Percentiles rank a stretch among this genome's conserved stretches.
Evolutionary conservation across 53 echinoderm and acorn worm species (phyloP).

Genomic region (Holothuria leucospilota): DNA sequence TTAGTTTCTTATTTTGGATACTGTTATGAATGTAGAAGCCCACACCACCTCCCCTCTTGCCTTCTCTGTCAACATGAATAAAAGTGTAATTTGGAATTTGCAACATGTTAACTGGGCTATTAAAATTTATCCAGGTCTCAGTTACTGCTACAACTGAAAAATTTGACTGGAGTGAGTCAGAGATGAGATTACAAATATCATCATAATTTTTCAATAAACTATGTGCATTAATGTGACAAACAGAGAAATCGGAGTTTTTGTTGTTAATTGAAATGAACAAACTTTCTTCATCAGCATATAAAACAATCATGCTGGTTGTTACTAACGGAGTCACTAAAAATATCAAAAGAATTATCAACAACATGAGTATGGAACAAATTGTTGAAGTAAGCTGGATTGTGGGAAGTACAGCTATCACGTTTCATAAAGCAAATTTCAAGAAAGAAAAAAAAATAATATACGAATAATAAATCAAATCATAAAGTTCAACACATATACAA

Average conservation of each 20-base stretch:
- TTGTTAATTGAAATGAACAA: too few species aligned
- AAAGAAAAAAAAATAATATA: too few species aligned
- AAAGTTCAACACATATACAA: not conserved
- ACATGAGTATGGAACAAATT: not conserved
- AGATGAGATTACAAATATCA: not conserved
- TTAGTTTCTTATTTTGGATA: too few species aligned
- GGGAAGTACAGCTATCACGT: too few species aligned
- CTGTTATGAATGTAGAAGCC: conserved; percentile 3
- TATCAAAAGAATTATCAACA: too few species aligned
- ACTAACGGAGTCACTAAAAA: too few species aligned
- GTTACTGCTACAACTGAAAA: not conserved
- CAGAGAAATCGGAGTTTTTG: too few species aligned
- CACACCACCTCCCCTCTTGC: not conserved
- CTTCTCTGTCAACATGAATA: not conserved
- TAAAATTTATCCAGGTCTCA: too few species aligned
- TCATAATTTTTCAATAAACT: not conserved
- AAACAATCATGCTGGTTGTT: too few species aligned
- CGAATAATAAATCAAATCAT: not conserved
- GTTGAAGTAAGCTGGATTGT: not conserved
- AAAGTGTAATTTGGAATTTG: not conserved
- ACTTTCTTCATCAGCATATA: too few species aligned
- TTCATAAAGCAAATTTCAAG: too few species aligned
- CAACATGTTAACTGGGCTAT: too few species aligned
- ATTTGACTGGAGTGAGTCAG: not conserved
- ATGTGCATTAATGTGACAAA: conserved; percentile 1